These are phyloP conservation scores for Carpatolechia fugitivella DNA, from an alignment of 2,888 invertebrate genomes.

Conservation along the genomic window DNA sequence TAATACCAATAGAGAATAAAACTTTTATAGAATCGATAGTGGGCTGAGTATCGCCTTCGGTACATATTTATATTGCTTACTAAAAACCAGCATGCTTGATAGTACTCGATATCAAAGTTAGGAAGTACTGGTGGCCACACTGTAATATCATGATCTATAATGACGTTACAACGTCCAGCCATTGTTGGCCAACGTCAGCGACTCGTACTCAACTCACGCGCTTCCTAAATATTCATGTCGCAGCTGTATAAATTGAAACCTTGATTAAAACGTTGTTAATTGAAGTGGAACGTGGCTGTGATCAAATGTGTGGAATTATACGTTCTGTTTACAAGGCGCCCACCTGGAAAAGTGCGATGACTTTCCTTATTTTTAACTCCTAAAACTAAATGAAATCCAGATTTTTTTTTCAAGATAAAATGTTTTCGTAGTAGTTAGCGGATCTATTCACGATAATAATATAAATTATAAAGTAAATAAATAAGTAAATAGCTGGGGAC, in stretches of 20 bases:
- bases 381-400: too few relatives aligned
- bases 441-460: too few relatives aligned
- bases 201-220: not conserved
- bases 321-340: not conserved
- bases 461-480: too few relatives aligned
- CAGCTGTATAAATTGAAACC: conserved; percentile 1
- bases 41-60: not conserved
- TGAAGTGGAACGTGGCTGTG: not conserved
- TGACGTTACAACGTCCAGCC: conserved; percentile 11
- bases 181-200: conserved; percentile 7
- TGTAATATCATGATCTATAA: not conserved
- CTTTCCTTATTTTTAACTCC: not conserved
- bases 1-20: not conserved
- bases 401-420: too few relatives aligned
- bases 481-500: too few relatives aligned
- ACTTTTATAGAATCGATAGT: conserved; percentile 7
- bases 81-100: too few relatives aligned
- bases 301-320: not conserved
- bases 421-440: too few relatives aligned
- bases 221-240: not conserved
- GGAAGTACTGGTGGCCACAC: too few relatives aligned
- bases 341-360: not conserved
- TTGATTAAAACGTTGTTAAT: conserved; percentile 6
- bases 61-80: not conserved
- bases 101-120: too few relatives aligned